Evolutionary conservation across 2,797 vertebrate genomes (phyloP), one percentile per base, ranked within the genome.

Genomic region (Rhinatrema bivittatum): DNA sequence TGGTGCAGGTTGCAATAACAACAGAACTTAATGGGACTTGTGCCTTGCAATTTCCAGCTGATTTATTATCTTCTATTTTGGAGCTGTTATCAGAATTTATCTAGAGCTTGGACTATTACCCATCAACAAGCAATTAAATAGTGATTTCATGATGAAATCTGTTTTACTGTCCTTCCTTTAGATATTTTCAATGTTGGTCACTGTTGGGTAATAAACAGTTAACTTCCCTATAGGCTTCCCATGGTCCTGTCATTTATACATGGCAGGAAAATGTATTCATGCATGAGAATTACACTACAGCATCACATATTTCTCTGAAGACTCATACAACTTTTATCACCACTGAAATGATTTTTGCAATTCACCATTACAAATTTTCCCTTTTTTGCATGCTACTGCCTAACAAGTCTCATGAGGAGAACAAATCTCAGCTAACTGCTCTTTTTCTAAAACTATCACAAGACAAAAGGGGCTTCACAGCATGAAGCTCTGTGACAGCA

Each of bases 401-500:
- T 57, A 71, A 46, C 5, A 54, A 50, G 5, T 17, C 29, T 44
- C 51, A 50, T 25, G 19, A 60, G 11, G 40, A 60, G 5, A 2
- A 35, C 1, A 48, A 16, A 16, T 32, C 12, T 47, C 25, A 33
- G 1, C 24, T 39, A 46, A 14, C 10, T 35, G 27, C 6, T 16
- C 2, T 38, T 28, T 14, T 10, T 3, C 7, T 47, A 16, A 38
- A 61, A 15, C 5, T 53, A 2, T 37, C n/a, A 29, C 11, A 5
- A 5, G 46, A 17, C 21, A 22, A 46, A 34, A 62, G 51, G 40
- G 32, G 2, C 13, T 19, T 7, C 12, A 18, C 2, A 28, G n/a
- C 6, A 22, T 17, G 3, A 7, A 10, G 27, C 25, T 20, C 14
- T 31, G 8, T 13, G 17, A 32, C 16, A 7, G 22, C 25, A 25